Evolutionary conservation across 2,113 vertebrate genomes (phyloP), one percentile per base, ranked within the genome.

Genomic region (Sturnus vulgaris): DNA sequence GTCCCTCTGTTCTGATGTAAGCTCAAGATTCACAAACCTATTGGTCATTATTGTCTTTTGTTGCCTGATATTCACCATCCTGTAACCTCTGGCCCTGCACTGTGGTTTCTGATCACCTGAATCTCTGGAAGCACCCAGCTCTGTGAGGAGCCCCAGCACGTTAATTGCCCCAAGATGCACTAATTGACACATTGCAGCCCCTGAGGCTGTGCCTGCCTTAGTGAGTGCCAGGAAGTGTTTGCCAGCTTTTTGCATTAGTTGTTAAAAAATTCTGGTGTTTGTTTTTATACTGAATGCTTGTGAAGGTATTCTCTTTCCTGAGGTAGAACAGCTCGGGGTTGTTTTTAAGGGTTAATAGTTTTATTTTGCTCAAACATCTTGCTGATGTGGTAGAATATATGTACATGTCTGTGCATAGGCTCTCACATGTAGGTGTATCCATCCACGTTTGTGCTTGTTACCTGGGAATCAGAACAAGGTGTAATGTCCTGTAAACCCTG

Each of bases 321-420:
- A 61, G 16, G 16, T 39, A 23, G 23, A 76, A 21, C 11, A 33
- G 18, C 47, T 68, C 24, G 9, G 27, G 12, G 0, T 0, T 2
- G 4, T 30, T 85, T 68, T 61, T 13, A 66, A 15, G 33, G 15
- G 10, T 52, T 78, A 55, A 12, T 19, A 18, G 22, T 44, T 50
- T 65, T 44, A 10, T 49, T 79, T 79, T 60, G 28, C 31, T 78
- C 19, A 44, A 49, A 40, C 22, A 5, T 66, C 33, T 17, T 47
- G 19, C 46, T 65, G 35, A 25, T 55, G 16, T 61, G n/a, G 30
- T 40, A 16, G 30, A 39, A 71, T 39, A 24, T 13, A 3, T 30
- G 20, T 24, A 11, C 28, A 13, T 44, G 27, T 28, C 27, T 55
- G 17, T 73, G 25, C 20, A 12, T 10, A 31, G 66, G 12, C 39